phyloP scores from a whole-genome alignment of 2,113 vertebrate species.

The Nibea coibor region DNA sequence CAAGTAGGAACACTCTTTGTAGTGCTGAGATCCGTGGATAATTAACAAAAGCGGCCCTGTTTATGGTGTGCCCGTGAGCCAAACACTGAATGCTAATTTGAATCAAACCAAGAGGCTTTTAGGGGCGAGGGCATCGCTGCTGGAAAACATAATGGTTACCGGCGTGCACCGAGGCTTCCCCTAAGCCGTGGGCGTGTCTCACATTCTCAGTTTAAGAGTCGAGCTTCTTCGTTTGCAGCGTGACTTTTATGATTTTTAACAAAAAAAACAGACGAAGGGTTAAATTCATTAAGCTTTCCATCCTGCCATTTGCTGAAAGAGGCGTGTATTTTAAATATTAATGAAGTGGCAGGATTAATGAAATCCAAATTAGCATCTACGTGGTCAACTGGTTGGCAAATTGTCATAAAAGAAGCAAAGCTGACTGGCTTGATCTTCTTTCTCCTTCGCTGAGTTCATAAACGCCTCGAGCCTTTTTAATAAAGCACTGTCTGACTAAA shows the following conservation, averaged over 20 bases:
- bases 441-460: neutral
- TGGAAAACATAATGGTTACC: conserved; percentile 66
- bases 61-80: conserved; percentile 72
- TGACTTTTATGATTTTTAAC: neutral
- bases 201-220: neutral
- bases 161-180: conserved; percentile 15
- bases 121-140: conserved; percentile 43
- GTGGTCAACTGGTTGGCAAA: neutral
- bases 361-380: conserved; percentile 12
- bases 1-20: conserved; percentile 77
- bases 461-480: neutral
- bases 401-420: too few species aligned
- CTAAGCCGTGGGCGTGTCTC: conserved; percentile 26
- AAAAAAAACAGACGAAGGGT: neutral
- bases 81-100: conserved; percentile 79
- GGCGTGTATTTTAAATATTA: neutral
- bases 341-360: conserved; percentile 18
- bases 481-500: neutral
- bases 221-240: neutral
- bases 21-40: conserved; percentile 80
- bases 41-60: conserved; percentile 84
- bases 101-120: conserved; percentile 57
- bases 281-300: neutral
- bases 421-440: neutral
- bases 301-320: neutral